Conservation (phyloP, 2,888 invertebrate genomes). For the Willowsia nigromaculata region DNA sequence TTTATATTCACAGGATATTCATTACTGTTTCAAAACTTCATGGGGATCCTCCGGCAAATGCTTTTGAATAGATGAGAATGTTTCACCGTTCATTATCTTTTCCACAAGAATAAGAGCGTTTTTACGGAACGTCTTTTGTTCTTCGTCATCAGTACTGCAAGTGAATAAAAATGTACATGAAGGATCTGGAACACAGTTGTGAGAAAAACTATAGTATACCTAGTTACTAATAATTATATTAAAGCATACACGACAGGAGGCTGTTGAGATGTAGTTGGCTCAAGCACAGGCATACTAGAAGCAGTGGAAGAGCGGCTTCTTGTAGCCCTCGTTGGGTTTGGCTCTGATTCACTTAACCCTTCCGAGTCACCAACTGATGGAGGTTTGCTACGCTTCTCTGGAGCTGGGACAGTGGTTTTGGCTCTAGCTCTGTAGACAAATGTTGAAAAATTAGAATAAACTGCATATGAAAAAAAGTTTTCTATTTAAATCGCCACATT, state of each 20-base stretch:
- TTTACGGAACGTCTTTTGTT: slow-evolving; percentile 43
- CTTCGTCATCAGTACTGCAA: slow-evolving; percentile 34
- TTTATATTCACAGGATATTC: neutral
- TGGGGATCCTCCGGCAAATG: slow-evolving; percentile 11
- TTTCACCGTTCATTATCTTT: slow-evolving; percentile 13
- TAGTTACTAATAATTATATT: neutral
- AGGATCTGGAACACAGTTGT: too few relatives aligned
- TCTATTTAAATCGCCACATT: neutral
- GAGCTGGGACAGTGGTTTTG: neutral
- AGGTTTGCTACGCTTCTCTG: slow-evolving; percentile 46
- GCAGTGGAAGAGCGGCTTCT: slow-evolving; percentile 54
- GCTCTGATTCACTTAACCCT: slow-evolving; percentile 46
- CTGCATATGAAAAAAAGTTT: neutral
- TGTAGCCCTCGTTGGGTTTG: slow-evolving; percentile 40
- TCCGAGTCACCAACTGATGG: slow-evolving; percentile 55
- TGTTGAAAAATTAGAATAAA: neutral
- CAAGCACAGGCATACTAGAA: neutral
- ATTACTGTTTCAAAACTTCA: slow-evolving; percentile 36
- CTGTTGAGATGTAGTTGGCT: slow-evolving; percentile 9
- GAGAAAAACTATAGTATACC: neutral
- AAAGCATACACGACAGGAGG: neutral
- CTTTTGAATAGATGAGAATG: slow-evolving; percentile 4
- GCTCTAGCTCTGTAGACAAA: slow-evolving; percentile 64
- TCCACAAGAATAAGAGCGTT: neutral
- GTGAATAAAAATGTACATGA: neutral